These are phyloP conservation scores for Furnarius figulus DNA, from an alignment of 2,113 vertebrate species.

Conservation along the genomic window DNA sequence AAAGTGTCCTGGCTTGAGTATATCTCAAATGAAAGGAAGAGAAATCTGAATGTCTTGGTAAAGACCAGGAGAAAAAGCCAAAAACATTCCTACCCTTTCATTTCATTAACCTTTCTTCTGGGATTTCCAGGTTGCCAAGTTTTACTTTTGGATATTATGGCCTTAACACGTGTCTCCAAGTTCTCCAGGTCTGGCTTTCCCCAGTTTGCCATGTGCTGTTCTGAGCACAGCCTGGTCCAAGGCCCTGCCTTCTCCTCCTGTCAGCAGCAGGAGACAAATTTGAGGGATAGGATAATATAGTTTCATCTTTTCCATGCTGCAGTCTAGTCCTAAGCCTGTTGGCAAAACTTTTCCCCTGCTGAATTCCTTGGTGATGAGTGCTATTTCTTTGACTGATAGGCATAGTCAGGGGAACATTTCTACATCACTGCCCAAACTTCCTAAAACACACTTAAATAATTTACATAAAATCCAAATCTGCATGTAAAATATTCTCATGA, in stretches of 20 bases:
- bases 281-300: not conserved
- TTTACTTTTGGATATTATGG: not conserved
- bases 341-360: not conserved
- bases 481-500: slow-evolving; percentile 41
- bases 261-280: not conserved
- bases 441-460: slow-evolving; percentile 42
- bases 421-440: slow-evolving; percentile 9
- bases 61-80: not conserved
- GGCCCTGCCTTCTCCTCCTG: not conserved
- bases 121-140: not conserved
- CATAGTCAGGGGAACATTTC: not conserved
- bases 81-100: not conserved
- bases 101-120: not conserved
- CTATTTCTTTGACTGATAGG: not conserved
- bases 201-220: too few species aligned
- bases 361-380: not conserved
- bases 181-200: not conserved
- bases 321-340: not conserved
- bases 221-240: not conserved
- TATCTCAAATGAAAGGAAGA: not conserved
- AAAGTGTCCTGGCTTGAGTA: not conserved
- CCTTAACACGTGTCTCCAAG: fast-evolving
- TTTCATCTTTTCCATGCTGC: not conserved
- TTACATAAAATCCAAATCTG: slow-evolving; percentile 51
- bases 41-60: not conserved